Base-by-base conservation (phyloP, 1,140 invertebrate genomes). In the Ylistrum balloti region DNA sequence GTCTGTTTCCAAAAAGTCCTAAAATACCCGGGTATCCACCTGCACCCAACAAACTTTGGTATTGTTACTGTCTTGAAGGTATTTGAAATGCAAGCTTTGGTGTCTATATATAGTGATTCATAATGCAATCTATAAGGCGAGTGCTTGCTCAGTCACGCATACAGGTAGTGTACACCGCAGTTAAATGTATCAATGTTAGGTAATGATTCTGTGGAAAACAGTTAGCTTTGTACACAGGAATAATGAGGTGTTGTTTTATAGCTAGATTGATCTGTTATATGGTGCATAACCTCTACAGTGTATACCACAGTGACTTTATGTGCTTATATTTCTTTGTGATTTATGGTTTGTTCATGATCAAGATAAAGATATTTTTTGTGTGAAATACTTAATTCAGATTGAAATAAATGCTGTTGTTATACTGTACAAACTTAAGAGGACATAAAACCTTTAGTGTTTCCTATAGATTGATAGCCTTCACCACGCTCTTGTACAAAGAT, bases 171-270 rank as follows among this genome's bases (percentile, higher is more conserved):
- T 28, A 74, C 22, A 74, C 56, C 56, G 17, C 56, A 74, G 28
- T 74, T 74, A 74, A 74, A 74, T 74, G 22, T 74, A 74, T 74
- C 56, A 74, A 74, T 74, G 56, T 74, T 74, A 28, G 56, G 56
- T 74, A 74, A 74, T 74, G 56, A n/a, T 74, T 28, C 56, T 28
- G 3, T 5, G 3, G 5, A 28, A 28, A n/a, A 74, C 22, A 74
- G n/a, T n/a, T 2, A 1, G 5, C 56, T 5, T 74, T 74, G 56
- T 74, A 11, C 22, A 28, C n/a, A 28, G 22, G n/a, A 74, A 74
- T 74, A 74, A 74, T 74, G 56, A n/a, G 22, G 22, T n/a, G 22
- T 74, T 74, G 56, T 74, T 74, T 74, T 74, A 28, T 9, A 74
- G 5, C 13, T 28, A n/a, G 56, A 74, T 74, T 74, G 3, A 74